Percentiles rank a stretch among this genome's conserved stretches.
Evolutionary conservation across 2,888 invertebrate genomes (phyloP).

Genomic region (Rapana venosa): DNA sequence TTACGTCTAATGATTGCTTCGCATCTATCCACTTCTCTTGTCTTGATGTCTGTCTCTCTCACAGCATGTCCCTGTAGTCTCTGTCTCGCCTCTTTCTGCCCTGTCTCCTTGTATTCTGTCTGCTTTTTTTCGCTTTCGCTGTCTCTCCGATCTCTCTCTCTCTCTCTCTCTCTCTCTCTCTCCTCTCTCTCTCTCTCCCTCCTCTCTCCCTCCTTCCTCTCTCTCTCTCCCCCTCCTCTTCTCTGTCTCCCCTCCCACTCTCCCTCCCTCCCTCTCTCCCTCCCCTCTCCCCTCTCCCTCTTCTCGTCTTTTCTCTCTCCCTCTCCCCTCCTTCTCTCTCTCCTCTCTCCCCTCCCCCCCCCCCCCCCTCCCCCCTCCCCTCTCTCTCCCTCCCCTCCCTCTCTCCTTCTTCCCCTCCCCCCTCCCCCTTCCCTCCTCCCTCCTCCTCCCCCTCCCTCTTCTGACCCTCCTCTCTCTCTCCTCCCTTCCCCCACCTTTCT

Average conservation of each 20-base stretch:
- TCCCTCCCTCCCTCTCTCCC: background rate
- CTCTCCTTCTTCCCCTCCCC: background rate
- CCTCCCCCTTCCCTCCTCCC: background rate
- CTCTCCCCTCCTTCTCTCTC: background rate
- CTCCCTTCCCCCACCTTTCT: background rate
- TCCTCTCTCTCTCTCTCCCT: slow-evolving; percentile 6
- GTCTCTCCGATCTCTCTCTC: slow-evolving; percentile 1
- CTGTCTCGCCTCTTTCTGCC: background rate
- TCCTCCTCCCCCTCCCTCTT: background rate
- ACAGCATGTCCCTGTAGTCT: background rate
- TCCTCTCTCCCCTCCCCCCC: background rate
- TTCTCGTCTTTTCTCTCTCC: background rate
- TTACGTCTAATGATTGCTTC: background rate
- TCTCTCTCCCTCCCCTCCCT: background rate
- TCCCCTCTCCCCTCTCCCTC: background rate
- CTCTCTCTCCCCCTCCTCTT: background rate
- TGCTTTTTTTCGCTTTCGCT: background rate
- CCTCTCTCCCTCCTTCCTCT: background rate
- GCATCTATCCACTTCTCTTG: background rate
- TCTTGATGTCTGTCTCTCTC: background rate
- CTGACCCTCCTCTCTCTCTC: background rate
- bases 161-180: slow-evolving; percentile 15
- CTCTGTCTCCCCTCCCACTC: background rate
- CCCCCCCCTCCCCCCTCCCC: background rate
- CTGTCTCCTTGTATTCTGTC: background rate